phyloP scores from a whole-genome alignment of 2,113 vertebrate species.

The Zosterops lateralis region DNA sequence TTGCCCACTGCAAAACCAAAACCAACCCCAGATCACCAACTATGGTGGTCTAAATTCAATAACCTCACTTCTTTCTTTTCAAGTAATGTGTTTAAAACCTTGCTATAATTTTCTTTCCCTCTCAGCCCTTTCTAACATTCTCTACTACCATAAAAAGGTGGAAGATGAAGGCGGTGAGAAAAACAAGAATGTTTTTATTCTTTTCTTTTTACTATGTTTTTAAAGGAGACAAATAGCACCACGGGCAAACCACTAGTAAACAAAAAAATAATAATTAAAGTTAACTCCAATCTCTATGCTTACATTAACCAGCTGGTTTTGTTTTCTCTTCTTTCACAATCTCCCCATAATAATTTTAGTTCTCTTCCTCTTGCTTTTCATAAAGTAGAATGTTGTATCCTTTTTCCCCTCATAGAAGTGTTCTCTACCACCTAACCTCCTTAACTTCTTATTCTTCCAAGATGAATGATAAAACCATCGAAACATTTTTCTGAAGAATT shows the following conservation, averaged over 20 bases:
- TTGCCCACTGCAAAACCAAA: not conserved
- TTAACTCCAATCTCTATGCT: not conserved
- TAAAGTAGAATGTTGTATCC: not conserved
- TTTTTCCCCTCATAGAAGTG: not conserved
- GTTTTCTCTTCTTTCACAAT: slow-evolving; percentile 2
- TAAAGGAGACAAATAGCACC: not conserved
- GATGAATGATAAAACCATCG: not conserved
- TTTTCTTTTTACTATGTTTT: not conserved
- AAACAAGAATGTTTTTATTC: not conserved
- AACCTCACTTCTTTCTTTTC: not conserved
- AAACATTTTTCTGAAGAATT: not conserved
- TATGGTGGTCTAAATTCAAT: not conserved
- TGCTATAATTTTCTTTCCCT: not conserved
- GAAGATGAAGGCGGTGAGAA: not conserved
- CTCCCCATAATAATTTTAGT: not conserved
- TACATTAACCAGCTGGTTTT: slow-evolving; percentile 11
- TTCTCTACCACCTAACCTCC: not conserved
- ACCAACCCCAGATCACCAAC: not conserved
- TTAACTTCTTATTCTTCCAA: not conserved
- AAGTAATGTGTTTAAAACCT: not conserved
- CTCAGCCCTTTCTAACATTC: not conserved
- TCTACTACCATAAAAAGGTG: not conserved
- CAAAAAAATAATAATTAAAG: not conserved
- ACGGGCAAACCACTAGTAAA: not conserved
- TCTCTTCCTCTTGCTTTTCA: not conserved